A percentile compares a stretch with the other conserved stretches of the same genome.
Evolutionary conservation across 2,113 vertebrate genomes (phyloP).

Genomic region (Festucalex cinctus): DNA sequence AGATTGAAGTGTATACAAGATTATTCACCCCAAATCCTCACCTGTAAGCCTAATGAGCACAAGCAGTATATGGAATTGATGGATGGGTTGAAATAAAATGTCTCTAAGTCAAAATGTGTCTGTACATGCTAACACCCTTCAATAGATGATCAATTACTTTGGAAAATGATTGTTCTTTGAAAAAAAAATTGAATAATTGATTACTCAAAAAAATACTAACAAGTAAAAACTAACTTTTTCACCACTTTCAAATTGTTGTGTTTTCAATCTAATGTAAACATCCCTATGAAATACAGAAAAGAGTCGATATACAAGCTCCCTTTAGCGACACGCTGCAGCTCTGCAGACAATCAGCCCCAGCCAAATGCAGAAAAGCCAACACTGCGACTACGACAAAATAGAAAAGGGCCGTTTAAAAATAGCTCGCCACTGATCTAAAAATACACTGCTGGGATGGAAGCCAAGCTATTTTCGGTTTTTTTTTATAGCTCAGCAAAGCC

Average conservation of each 20-base stretch:
- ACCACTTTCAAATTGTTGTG: not conserved
- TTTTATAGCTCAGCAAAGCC: conserved; percentile 27
- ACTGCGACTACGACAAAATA: conserved; percentile 34
- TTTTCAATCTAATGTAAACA: not conserved
- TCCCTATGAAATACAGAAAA: conserved; percentile 3
- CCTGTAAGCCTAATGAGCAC: too few species aligned
- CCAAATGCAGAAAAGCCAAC: conserved; percentile 19
- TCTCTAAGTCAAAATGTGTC: too few species aligned
- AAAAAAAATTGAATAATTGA: too few species aligned
- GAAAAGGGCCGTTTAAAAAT: conserved; percentile 48
- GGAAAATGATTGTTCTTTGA: too few species aligned
- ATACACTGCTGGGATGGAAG: conserved; percentile 34
- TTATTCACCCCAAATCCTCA: not conserved
- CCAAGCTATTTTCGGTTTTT: conserved; percentile 18
- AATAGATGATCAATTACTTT: too few species aligned
- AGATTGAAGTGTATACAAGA: too few species aligned
- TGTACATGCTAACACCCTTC: too few species aligned
- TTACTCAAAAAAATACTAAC: not conserved
- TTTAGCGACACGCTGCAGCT: conserved; percentile 12
- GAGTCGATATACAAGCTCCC: conserved; percentile 1
- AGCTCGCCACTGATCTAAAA: conserved; percentile 53
- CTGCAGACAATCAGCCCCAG: conserved; percentile 22
- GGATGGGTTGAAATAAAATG: too few species aligned
- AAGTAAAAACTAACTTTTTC: not conserved
- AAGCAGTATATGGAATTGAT: too few species aligned